These are phyloP conservation scores for Triplophysa yarkandensis DNA, from an alignment of 2,797 vertebrate species.

Conservation along the genomic window DNA sequence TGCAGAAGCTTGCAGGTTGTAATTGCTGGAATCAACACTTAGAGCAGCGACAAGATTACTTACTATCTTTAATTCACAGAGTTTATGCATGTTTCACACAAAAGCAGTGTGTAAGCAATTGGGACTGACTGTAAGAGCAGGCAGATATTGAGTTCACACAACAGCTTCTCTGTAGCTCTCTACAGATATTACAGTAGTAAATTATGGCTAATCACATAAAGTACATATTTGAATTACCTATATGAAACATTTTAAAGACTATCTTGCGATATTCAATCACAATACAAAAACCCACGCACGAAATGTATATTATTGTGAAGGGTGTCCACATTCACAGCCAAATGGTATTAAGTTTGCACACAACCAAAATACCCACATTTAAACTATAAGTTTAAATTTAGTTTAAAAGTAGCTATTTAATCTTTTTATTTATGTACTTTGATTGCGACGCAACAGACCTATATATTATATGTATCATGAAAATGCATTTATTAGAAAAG, in stretches of 20 bases:
- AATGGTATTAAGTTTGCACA: too few species aligned
- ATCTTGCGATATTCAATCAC: neutral
- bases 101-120: neutral
- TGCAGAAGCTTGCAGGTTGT: neutral
- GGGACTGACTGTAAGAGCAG: neutral
- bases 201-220: neutral
- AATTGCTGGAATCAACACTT: slow-evolving; percentile 4
- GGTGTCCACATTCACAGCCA: neutral
- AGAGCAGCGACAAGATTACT: neutral
- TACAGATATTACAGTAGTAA: neutral
- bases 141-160: neutral
- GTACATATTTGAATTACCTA: neutral
- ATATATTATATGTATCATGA: neutral
- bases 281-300: neutral
- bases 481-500: neutral
- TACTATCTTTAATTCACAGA: slow-evolving; percentile 5
- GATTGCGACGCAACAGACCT: neutral
- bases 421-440: neutral
- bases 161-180: neutral
- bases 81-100: neutral
- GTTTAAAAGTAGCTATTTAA: too few species aligned
- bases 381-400: too few species aligned
- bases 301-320: neutral
- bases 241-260: neutral
- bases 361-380: too few species aligned